Evolutionary conservation across 1,140 invertebrate genomes (phyloP).

Genomic region (Neodiprion virginianus): DNA sequence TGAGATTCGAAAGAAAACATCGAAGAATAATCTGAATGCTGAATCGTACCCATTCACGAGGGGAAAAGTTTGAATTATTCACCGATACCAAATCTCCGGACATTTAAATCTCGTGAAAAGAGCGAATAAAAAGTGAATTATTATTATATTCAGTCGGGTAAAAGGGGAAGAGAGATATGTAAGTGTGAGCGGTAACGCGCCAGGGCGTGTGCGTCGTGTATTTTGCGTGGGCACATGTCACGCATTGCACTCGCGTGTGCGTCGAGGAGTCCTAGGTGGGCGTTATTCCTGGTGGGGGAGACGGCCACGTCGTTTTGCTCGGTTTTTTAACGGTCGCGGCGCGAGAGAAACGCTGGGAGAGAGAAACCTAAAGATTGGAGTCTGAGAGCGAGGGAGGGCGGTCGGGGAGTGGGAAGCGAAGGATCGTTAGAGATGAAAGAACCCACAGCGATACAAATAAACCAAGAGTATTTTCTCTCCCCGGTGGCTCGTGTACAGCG

Average conservation of each 20-base stretch:
- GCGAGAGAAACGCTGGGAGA: conserved; percentile 4
- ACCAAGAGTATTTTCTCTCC: not conserved
- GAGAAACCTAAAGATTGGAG: conserved; percentile 5
- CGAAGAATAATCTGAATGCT: not conserved
- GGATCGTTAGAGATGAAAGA: conserved; percentile 7
- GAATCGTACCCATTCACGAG: too few relatives aligned
- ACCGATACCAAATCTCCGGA: too few relatives aligned
- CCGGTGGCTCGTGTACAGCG: not conserved
- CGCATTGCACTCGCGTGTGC: not conserved
- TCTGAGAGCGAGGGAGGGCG: not conserved
- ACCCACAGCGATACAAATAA: conserved; percentile 7
- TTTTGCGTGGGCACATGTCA: conserved; percentile 1
- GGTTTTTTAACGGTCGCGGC: conserved; percentile 38
- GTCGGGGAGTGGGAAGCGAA: conserved; percentile 6
- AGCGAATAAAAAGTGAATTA: too few relatives aligned
- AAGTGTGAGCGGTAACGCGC: not conserved
- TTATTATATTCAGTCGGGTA: too few relatives aligned
- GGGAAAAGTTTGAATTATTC: too few relatives aligned
- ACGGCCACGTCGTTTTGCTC: conserved; percentile 28
- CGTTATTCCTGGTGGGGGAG: conserved; percentile 13
- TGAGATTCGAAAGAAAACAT: not conserved
- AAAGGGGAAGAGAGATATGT: too few relatives aligned
- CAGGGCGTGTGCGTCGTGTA: conserved; percentile 4
- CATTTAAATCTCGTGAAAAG: too few relatives aligned
- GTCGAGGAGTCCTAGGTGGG: conserved; percentile 1